phyloP scores from a whole-genome alignment of 2,888 invertebrate genomes.

The Dolomedes plantarius region DNA sequence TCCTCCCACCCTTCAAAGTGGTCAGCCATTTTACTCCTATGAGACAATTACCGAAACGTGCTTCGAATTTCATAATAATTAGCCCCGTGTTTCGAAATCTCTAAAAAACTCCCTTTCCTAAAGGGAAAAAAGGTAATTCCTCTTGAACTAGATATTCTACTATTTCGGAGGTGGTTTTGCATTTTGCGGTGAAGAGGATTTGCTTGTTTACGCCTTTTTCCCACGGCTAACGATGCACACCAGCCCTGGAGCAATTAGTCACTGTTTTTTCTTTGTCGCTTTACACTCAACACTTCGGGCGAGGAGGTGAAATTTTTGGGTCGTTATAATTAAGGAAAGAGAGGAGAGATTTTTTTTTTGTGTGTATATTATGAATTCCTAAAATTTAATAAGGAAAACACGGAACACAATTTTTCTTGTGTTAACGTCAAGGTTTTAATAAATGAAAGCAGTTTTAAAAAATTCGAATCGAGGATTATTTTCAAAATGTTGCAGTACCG shows the following conservation, averaged over 20 bases:
- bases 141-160: background rate
- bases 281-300: background rate
- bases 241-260: background rate
- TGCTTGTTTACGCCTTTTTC: constrained; percentile 37
- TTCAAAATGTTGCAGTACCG: too few relatives aligned
- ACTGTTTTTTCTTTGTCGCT: background rate
- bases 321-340: too few relatives aligned
- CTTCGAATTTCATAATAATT: background rate
- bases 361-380: too few relatives aligned
- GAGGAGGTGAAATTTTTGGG: too few relatives aligned
- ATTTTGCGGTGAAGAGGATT: constrained; percentile 7
- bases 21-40: background rate
- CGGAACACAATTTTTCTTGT: too few relatives aligned
- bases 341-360: too few relatives aligned
- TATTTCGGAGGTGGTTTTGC: background rate
- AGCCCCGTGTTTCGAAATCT: background rate
- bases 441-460: too few relatives aligned
- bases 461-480: too few relatives aligned
- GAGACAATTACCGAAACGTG: background rate
- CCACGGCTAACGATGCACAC: constrained; percentile 15
- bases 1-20: background rate
- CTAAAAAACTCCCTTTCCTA: background rate
- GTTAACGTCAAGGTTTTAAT: too few relatives aligned
- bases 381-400: too few relatives aligned
- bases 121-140: background rate